Conservation (phyloP, 2,888 invertebrate species). For the Cosmia pyralina region DNA sequence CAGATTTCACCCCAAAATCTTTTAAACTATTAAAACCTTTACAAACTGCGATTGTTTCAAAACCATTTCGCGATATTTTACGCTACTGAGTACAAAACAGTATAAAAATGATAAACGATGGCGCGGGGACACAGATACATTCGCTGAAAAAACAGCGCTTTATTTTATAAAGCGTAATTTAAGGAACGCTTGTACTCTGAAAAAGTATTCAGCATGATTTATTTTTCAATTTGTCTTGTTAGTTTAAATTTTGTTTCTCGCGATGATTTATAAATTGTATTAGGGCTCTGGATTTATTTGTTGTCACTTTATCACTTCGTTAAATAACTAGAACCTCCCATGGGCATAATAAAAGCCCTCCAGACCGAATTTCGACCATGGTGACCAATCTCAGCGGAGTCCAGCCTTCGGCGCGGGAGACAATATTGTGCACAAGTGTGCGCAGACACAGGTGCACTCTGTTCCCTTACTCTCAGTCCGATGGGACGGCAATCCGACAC, state of each 20-base stretch:
- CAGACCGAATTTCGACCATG: too few relatives aligned
- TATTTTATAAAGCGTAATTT: constrained; percentile 59
- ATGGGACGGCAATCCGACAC: too few relatives aligned
- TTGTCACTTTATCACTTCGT: neutral
- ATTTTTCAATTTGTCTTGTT: constrained; percentile 59
- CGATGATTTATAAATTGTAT: constrained; percentile 30
- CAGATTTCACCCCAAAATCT: neutral
- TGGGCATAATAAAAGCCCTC: too few relatives aligned
- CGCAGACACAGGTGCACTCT: too few relatives aligned
- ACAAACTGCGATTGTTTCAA: constrained; percentile 44
- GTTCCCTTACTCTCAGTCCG: too few relatives aligned
- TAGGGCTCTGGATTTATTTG: constrained; percentile 2
- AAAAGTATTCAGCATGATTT: constrained; percentile 58
- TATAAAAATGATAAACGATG: constrained; percentile 62
- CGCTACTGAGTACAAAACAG: constrained; percentile 54
- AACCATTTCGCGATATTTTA: constrained; percentile 51
- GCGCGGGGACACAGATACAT: constrained; percentile 49
- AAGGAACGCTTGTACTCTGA: constrained; percentile 54
- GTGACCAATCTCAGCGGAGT: too few relatives aligned
- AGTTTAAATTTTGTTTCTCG: constrained; percentile 45
- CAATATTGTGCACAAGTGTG: too few relatives aligned
- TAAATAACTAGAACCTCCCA: neutral
- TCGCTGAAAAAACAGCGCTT: constrained; percentile 59
- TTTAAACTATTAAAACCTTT: constrained; percentile 24
- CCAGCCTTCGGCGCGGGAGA: too few relatives aligned